Evolutionary conservation across 2,797 vertebrate species (phyloP).

Genomic region (Fistularia tabacaria): DNA sequence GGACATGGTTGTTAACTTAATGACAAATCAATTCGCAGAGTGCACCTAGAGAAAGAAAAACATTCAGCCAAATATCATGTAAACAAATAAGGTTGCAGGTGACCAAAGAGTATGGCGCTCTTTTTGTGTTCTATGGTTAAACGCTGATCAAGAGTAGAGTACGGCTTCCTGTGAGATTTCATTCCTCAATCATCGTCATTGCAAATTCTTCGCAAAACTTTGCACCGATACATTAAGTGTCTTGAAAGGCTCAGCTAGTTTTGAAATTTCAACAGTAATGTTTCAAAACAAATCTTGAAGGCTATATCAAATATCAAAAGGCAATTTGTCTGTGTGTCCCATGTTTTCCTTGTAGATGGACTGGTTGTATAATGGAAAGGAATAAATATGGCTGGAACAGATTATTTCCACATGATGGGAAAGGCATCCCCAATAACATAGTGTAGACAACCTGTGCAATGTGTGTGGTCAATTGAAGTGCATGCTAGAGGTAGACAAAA

Average conservation of each 20-base stretch:
- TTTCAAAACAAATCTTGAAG: slow-evolving; percentile 33
- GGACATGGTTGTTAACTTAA: background rate
- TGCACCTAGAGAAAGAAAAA: background rate
- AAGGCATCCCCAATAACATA: background rate
- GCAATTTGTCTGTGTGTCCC: slow-evolving; percentile 2
- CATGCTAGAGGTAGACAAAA: slow-evolving; percentile 61
- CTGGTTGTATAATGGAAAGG: slow-evolving; percentile 12
- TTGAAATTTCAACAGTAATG: slow-evolving; percentile 14
- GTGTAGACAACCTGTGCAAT: slow-evolving; percentile 5
- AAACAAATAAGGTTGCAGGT: background rate
- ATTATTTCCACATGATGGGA: slow-evolving; percentile 25
- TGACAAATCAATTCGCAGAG: background rate
- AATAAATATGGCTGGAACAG: slow-evolving; percentile 26
- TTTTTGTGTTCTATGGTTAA: slow-evolving; percentile 9
- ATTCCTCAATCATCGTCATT: slow-evolving; percentile 23
- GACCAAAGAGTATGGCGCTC: slow-evolving; percentile 1
- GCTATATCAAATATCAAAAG: slow-evolving; percentile 24
- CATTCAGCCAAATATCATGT: slow-evolving; percentile 2
- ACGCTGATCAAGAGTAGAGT: slow-evolving; percentile 23
- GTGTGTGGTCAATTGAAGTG: slow-evolving; percentile 45
- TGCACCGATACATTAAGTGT: slow-evolving; percentile 10
- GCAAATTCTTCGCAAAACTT: slow-evolving; percentile 25
- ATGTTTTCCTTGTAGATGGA: slow-evolving; percentile 9
- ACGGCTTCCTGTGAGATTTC: slow-evolving; percentile 32
- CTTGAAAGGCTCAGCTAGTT: slow-evolving; percentile 4